Conservation (phyloP, 2,888 invertebrate species). For the Fragum fragum region DNA sequence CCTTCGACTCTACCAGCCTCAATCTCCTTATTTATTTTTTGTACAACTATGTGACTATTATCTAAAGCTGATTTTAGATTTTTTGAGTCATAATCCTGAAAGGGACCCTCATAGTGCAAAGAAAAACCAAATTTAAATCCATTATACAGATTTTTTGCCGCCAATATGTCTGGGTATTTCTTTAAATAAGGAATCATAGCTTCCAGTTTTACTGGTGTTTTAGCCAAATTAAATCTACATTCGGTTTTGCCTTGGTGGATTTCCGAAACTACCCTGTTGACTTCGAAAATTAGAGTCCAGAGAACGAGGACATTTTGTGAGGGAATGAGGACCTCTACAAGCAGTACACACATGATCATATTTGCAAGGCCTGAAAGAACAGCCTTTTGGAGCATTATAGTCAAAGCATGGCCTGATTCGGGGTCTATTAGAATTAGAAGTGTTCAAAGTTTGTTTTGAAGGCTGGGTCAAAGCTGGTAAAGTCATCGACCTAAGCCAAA, state of each 20-base stretch:
- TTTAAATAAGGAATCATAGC: slow-evolving; percentile 7
- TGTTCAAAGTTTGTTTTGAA: background rate
- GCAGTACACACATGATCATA: slow-evolving; percentile 14
- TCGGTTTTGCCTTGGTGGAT: background rate
- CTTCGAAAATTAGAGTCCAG: background rate
- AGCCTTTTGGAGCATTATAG: background rate
- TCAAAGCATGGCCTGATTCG: background rate
- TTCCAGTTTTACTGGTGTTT: slow-evolving; percentile 4
- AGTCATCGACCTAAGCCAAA: slow-evolving; percentile 26
- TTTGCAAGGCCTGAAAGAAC: background rate
- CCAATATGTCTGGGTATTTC: background rate
- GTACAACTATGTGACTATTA: too few species aligned
- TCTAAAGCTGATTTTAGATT: slow-evolving; percentile 16
- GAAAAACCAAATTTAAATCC: slow-evolving; percentile 18
- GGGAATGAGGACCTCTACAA: slow-evolving; percentile 7
- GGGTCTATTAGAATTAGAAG: background rate
- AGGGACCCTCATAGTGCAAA: background rate
- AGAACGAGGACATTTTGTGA: background rate
- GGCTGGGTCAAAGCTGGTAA: background rate
- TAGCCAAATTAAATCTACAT: background rate
- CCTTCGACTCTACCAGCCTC: too few species aligned
- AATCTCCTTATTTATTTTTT: too few species aligned
- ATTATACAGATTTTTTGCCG: slow-evolving; percentile 2
- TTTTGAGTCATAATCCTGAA: too few species aligned
- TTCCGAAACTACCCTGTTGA: too few species aligned